Base-by-base conservation (phyloP, 2,113 vertebrate genomes). In the Delphinus delphis region DNA sequence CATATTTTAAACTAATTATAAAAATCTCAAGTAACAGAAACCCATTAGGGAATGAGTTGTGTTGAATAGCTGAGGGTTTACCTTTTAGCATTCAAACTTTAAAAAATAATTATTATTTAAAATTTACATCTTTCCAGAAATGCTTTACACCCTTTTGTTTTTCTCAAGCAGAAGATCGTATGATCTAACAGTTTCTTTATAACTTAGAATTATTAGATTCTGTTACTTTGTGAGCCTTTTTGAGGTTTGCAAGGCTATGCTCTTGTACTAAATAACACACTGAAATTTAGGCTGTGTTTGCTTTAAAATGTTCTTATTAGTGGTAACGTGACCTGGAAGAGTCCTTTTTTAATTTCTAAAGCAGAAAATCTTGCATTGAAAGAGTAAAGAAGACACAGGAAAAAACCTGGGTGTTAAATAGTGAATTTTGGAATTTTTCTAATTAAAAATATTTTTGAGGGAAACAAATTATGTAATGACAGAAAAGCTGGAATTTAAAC, bases 11-110 rank as follows among this genome's bases (percentile, higher is more conserved):
- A 67, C 31, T 36, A 97, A 90, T 44, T 68, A 14, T 47, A 63
- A 89, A 93, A 71, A 55, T 67, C 50, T 91, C 84, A 80, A 20
- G 60, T 68, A 21, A 89, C 88, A 95, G 50, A 95, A 94, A 63
- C 2, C 23, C n/a, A 68, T 77, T 38, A 60, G 10, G 14, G 26
- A 84, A 44, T 79, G 76, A 79, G 14, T 65, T 90, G 28, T 91
- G 76, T 58, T 88, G 33, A 65, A 36, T 33, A 77, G 38, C 38
- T 83, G 47, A 67, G 5, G 4, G 12, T 44, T 95, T 73, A 86
- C 60, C 18, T 95, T 86, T 68, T 65, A 89, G 1, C 23, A 53
- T 44, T 67, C 21, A 55, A 28, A 44, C 4, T 81, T 90, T 21
- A 53, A n/a, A 44, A 23, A 53, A 20, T 53, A 41, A 38, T 28